Base-by-base conservation (phyloP, 2,797 vertebrate genomes). In the Triplophysa bombifrons region DNA sequence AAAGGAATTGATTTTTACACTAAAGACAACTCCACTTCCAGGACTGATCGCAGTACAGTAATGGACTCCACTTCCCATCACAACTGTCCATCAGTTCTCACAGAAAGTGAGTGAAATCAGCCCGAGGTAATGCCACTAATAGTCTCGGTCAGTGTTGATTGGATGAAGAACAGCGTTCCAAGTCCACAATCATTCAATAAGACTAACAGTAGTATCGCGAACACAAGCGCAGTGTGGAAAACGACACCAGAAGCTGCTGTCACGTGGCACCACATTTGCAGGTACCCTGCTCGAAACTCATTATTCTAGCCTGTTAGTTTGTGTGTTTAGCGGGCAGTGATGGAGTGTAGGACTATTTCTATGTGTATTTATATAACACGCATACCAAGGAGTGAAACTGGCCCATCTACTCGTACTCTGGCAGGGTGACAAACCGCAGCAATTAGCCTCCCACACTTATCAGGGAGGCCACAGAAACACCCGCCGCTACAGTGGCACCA, bases 401-500 rank as follows among this genome's bases (percentile, higher is more conserved):
- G 60, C 78, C 78, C 75, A 74, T 74, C 66, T 68, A 72, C 65
- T 76, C 51, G 20, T 65, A 58, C 78, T 78, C 70, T 56, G 71
- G 80, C 70, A 67, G 50, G 55, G 30, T 67, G 71, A 73, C 73
- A 74, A 65, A 74, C 51, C 25, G 53, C 50, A 71, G 68, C 69
- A 79, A 82, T 85, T 81, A 79, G 74, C 44, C 72, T 74, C 74
- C 61, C 22, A 63, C 69, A 74, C 69, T 84, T 85, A 84, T 82
- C 82, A 69, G 64, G 46, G 25, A 74, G 71, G 50, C n/a, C 76
- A 66, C 71, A 6, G 34, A 81, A 72, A 71, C 25, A 48, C 44
- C 61, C 27, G 53, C 34, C 66, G 66, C 51, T 67, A 76, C 46
- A 11, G 27, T 67, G 64, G 67, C 73, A 80, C 66, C 64, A 67